Evolutionary conservation across 2,888 invertebrate species (phyloP), one percentile per base, ranked within the genome.

Genomic region (Odontomyia ornata): DNA sequence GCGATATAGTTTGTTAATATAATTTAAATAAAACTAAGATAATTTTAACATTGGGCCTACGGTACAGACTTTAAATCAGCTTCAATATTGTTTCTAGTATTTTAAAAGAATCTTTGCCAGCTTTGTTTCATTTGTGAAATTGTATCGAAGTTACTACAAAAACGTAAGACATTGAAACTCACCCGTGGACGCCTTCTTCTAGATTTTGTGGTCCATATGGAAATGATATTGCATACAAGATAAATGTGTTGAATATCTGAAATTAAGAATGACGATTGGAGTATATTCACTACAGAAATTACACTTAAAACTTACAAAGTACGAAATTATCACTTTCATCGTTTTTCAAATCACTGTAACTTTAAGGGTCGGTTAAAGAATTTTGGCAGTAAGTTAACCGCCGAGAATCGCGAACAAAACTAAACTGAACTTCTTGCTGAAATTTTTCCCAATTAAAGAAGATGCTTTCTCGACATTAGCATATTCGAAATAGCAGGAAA

Each of bases 361-460:
- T 52, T 52, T 13, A 15, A 7, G 15, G 15, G 4, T 13, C 15
- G 4, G 5, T 52, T 7, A 18, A 36, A 9, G 36, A 7, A 18
- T 5, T 18, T 15, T 5, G 15, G 11, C 2, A 30, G n/a, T 15
- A 13, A 27, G 15, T 1, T 64, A 30, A 21, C 71, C 25, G 25
- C 46, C 15, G 15, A 47, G 47, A 43, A 21, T 15, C 18, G 47
- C 71, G 52, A 15, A 3, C 47, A 27, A 71, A 47, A 71, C 25
- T 47, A 18, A 71, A 71, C 71, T 71, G 71, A 71, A 71, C 52
- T 15, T 71, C 52, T 52, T 71, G 52, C 18, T 21, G 27, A 47
- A 7, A 25, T 52, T 71, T 52, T 71, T n/a, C 4, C 23, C 30
- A n/a, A 64, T 64, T 64, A 64, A 64, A 64, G 25, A n/a, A 11